Evolutionary conservation across 2,888 invertebrate species (phyloP), one percentile per base, ranked within the genome.

Genomic region (Meiosimyza platycephala): DNA sequence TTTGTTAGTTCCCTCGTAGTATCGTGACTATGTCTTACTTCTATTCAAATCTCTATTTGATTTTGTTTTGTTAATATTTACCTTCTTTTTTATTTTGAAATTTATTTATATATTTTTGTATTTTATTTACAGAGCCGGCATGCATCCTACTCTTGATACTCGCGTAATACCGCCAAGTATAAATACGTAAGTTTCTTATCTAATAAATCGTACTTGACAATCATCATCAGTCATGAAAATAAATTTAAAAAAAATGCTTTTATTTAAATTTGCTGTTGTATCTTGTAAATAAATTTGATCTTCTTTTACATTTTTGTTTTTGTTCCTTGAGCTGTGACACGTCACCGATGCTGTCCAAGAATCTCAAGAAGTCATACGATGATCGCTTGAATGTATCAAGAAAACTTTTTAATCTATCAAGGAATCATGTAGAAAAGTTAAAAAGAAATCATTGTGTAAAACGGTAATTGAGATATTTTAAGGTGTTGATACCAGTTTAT

Each of bases 351-450:
- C 67, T 71, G 52, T 51, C 71, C 63, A 74, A 68, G 50, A 72
- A 64, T 71, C 57, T 69, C 60, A 77, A 75, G 75, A 57, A 74
- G 72, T 71, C 71, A 47, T 71, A 72, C 70, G 75, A 77, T 67
- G 76, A 76, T 68, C 72, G 73, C 40, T 77, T 78, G 68, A 75
- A 69, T 70, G 67, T 69, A 9, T 77, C 80, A 76, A 78, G 77
- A 79, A 76, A 47, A 13, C 71, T 72, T 72, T 78, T 78, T 67
- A 73, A 77, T 75, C 55, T 72, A 15, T 77, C 78, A 69, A 75
- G 76, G 75, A 78, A 74, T 72, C 76, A 76, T 71, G 76, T 77
- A 75, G 76, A 79, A 74, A 66, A 65, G 66, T 76, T 79, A 57
- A 79, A 78, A 77, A 75, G 67, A 77, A 76, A 73, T 57, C 76